Evolutionary conservation across 2,797 vertebrate genomes (phyloP).

Genomic region (Falco concolor): DNA sequence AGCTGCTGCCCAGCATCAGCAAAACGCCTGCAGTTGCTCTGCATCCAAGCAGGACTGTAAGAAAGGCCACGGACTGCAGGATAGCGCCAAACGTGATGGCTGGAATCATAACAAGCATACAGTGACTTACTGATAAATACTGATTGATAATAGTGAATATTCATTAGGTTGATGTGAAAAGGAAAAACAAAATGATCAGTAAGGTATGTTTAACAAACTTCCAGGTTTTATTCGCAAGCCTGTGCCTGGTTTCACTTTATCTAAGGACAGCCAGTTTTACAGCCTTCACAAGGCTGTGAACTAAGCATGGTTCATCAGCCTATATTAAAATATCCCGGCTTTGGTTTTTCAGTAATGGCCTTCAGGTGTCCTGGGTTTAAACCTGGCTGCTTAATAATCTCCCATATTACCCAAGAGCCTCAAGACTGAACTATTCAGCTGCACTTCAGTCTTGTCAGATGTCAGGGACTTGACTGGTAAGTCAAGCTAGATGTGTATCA

Average conservation of each 20-base stretch:
- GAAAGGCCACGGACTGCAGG: not conserved
- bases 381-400: not conserved
- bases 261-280: not conserved
- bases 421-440: not conserved
- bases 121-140: not conserved
- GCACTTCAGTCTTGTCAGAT: not conserved
- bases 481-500: not conserved
- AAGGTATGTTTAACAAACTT: not conserved
- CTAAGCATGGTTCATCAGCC: not conserved
- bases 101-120: not conserved
- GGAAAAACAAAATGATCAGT: not conserved
- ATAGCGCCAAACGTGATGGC: not conserved
- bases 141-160: not conserved
- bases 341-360: not conserved
- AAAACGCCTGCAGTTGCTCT: not conserved
- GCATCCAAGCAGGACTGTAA: not conserved
- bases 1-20: not conserved
- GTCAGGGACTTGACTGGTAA: not conserved
- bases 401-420: not conserved
- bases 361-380: not conserved
- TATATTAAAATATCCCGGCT: not conserved
- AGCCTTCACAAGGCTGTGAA: not conserved
- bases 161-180: not conserved
- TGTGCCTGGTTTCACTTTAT: not conserved
- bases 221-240: not conserved